Evolutionary conservation across 2,797 vertebrate genomes (phyloP).

Genomic region (Enteromius viviparus): DNA sequence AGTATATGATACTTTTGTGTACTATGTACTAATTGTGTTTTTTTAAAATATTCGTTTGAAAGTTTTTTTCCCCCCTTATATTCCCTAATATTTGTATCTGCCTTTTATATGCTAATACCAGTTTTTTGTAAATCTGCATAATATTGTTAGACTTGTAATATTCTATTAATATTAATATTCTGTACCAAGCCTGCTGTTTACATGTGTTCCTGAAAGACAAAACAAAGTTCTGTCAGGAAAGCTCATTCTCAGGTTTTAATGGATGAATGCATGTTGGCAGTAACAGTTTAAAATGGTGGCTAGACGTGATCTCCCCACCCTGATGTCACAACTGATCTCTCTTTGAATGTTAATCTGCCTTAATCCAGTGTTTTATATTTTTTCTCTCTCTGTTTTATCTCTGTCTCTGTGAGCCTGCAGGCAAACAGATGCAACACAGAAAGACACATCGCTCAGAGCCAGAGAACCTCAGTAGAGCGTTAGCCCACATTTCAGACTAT

Average conservation of each 20-base stretch:
- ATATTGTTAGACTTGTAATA: neutral
- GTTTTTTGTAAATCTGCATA: neutral
- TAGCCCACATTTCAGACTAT: conserved; percentile 29
- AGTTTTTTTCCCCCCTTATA: neutral
- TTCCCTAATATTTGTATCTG: neutral
- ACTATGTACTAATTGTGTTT: neutral
- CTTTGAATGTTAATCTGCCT: conserved; percentile 70
- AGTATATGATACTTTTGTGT: neutral
- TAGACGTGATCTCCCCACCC: conserved; percentile 48
- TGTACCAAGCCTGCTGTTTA: neutral
- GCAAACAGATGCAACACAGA: conserved; percentile 63
- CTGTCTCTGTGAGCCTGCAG: conserved; percentile 57
- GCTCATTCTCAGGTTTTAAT: neutral
- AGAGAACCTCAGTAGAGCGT: neutral
- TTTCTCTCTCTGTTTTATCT: conserved; percentile 31
- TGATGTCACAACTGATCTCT: conserved; percentile 69
- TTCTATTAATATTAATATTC: neutral
- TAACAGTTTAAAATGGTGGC: conserved; percentile 34
- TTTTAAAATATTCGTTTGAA: neutral
- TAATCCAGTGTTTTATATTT: conserved; percentile 65
- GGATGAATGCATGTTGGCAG: conserved; percentile 6
- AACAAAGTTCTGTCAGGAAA: neutral
- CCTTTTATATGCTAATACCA: neutral
- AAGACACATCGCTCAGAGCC: conserved; percentile 52
- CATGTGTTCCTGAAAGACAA: neutral